Percentiles rank a stretch among this genome's conserved stretches.
phyloP scores from a whole-genome alignment of 1,140 invertebrate species.

The Campoletis sonorensis region DNA sequence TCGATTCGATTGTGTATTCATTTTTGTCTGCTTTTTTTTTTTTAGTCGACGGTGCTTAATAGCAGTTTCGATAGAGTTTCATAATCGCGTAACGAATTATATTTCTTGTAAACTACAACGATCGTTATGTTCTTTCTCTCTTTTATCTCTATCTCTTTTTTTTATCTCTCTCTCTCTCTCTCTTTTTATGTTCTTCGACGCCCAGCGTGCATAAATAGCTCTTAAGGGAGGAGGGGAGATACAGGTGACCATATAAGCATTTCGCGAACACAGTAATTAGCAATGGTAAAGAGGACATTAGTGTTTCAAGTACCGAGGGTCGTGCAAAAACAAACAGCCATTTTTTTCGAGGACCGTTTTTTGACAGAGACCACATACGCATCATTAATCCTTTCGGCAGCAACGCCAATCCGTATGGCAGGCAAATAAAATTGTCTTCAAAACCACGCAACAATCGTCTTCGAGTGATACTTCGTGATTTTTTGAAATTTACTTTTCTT shows the following conservation, averaged over 20 bases:
- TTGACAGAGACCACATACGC: not conserved
- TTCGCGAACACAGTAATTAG: slow-evolving; percentile 39
- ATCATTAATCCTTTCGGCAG: too few species aligned
- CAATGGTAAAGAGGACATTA: slow-evolving; percentile 23
- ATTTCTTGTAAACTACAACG: slow-evolving; percentile 53
- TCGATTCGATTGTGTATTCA: slow-evolving; percentile 42
- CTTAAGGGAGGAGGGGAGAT: not conserved
- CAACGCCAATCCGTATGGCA: too few species aligned
- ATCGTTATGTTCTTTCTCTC: slow-evolving; percentile 40
- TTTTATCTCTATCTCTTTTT: slow-evolving; percentile 24
- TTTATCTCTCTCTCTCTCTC: not conserved
- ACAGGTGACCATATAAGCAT: slow-evolving; percentile 22
- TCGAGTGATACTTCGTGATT: too few species aligned
- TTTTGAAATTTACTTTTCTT: too few species aligned
- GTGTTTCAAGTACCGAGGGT: not conserved
- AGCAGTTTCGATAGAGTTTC: slow-evolving; percentile 29
- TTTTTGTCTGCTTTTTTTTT: slow-evolving; percentile 3
- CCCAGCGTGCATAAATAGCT: slow-evolving; percentile 45
- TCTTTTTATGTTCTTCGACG: slow-evolving; percentile 35
- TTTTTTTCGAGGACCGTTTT: slow-evolving; percentile 11
- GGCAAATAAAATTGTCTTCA: too few species aligned
- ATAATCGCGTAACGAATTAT: slow-evolving; percentile 43
- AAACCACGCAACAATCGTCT: too few species aligned
- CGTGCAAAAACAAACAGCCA: slow-evolving; percentile 9
- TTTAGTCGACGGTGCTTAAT: slow-evolving; percentile 32